Base-by-base conservation (phyloP, 1,140 invertebrate species). In the Drosophila nigromelanica region DNA sequence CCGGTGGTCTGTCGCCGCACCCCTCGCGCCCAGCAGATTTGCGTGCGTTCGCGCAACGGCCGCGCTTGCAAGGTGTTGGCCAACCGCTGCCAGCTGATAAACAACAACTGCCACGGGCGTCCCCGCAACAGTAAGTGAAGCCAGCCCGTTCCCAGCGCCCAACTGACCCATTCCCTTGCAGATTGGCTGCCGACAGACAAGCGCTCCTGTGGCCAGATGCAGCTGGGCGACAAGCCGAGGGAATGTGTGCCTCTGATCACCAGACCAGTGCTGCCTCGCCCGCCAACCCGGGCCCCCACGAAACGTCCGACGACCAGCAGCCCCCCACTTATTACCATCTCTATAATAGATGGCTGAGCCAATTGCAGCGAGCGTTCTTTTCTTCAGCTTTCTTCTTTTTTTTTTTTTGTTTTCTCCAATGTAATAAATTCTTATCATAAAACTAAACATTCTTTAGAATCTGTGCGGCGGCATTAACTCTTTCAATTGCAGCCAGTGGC, bases 111-210 rank as follows among this genome's bases (percentile, higher is more conserved):
- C 39, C 54, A 73, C 37, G n/a, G 50, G 3, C 40, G 39, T 11
- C 82, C 82, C 7, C 80, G 76, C 21, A 69, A 87, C 51, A 73
- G 82, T 87, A 43, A 85, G 81, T 76, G 59, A 11, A 21, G 30
- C 3, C 10, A 5, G 3, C 33, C 2, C 27, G 27, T 6, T 6
- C 10, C 6, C 3, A 4, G 18, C 5, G 27, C 27, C 27, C 27
- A 10, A 35, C 33, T 35, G 33, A 35, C 8, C 6, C 33, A 10
- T 21, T 12, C 15, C n/a, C 18, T 33, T 40, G 0, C 21, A 87
- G 82, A 89, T 73, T 87, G 82, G 82, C 33, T 61, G 3, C 79
- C 73, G 35, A 62, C 76, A 6, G 62, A 79, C 24, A 87, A 40
- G 43, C 50, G 67, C 33, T 75, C 48, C 15, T 87, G 82, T 39